Evolutionary conservation across 64 coral and sea anemone species (phyloP).

Genomic region (Astreopora myriophthalma): DNA sequence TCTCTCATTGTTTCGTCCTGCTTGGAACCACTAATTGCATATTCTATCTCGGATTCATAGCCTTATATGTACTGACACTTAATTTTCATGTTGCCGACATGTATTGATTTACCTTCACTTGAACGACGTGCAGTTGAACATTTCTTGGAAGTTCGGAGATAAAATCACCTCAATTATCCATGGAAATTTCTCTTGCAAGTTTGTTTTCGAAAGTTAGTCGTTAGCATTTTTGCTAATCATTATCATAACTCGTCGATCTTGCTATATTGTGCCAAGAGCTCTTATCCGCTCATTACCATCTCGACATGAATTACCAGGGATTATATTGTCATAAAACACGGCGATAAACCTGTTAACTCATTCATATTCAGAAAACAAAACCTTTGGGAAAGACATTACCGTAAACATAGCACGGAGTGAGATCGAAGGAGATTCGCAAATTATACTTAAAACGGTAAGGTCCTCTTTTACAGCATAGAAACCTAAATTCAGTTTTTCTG

Average conservation of each 20-base stretch:
- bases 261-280: not conserved
- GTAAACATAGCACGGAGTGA: not conserved
- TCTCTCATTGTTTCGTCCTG: not conserved
- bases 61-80: not conserved
- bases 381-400: not conserved
- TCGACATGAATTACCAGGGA: not conserved
- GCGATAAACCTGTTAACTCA: not conserved
- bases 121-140: not conserved
- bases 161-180: no score
- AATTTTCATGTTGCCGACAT: not conserved
- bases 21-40: not conserved
- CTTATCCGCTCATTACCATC: not conserved
- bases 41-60: not conserved
- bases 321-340: not conserved
- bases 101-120: not conserved
- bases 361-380: not conserved
- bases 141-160: not conserved
- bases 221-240: no score
- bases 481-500: no score
- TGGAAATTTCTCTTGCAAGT: no score
- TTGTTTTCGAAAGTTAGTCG: no score
- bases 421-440: not conserved
- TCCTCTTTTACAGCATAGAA: no score
- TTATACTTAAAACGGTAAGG: no score
- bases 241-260: not conserved